Base-by-base conservation (phyloP, 2,797 vertebrate species). In the Antennarius maculatus region DNA sequence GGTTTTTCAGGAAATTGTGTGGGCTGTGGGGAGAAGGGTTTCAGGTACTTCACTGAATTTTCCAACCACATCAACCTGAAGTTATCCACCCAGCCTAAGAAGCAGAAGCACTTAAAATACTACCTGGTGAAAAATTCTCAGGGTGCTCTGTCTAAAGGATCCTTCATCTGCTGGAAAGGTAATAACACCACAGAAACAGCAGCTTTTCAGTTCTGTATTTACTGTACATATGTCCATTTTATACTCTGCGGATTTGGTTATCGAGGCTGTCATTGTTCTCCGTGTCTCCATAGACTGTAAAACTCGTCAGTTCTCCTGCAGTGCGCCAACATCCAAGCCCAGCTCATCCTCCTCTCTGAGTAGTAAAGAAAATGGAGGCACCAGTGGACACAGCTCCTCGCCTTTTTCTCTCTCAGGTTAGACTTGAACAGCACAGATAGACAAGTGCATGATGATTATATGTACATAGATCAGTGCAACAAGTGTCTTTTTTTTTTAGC, bases 101-200 rank as follows among this genome's bases (percentile, higher is more conserved):
- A 99, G 96, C 98, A 99, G 96, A 99, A 99, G 96, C 97, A 99
- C 97, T 98, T 99, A 96, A 98, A 99, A 92, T 97, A 99, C 93
- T 95, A 98, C 95, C 95, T 99, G 93, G 92, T 97, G 92, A 96
- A 96, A 87, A 99, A 95, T 85, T 92, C 96, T 76, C 96, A 99
- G 88, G 97, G 98, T 88, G 95, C 95, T 83, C 91, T 99, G 86
- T 97, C 94, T 71, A 99, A 98, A 91, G 98, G 98, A 82, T 95
- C 96, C 27, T 94, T 97, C 74, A 98, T 99, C 90, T 97, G 96
- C 92, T 99, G 98, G 97, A 99, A 99, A 96, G 98, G 98, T 99
- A 4, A 54, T 5, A 41, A 71, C 57, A 51, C 39, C 5, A 4
- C 49, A 51, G 11, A 18, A 29, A 15, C 42, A 34, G 7, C 31